Evolutionary conservation across 2,113 vertebrate genomes (phyloP).

Genomic region (Redunca redunca): DNA sequence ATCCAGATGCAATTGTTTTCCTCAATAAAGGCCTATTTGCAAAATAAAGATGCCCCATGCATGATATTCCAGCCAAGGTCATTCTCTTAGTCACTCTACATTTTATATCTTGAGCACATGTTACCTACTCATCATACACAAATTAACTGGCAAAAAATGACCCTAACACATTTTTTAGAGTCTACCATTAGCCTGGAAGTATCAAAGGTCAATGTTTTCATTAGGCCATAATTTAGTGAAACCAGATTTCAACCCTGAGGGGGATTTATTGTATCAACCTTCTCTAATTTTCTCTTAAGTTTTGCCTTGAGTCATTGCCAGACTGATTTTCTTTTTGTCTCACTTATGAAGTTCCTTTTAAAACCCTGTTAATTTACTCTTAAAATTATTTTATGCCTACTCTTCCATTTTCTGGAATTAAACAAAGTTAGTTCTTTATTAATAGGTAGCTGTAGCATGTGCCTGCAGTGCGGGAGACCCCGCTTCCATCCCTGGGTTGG

Average conservation of each 20-base stretch:
- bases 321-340: not conserved
- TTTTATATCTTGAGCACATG: not conserved
- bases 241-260: not conserved
- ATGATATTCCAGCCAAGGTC: not conserved
- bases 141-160: not conserved
- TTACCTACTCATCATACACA: not conserved
- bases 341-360: not conserved
- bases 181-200: not conserved
- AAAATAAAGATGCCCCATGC: not conserved
- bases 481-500: too few relatives aligned
- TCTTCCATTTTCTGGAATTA: too few relatives aligned
- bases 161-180: not conserved
- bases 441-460: too few relatives aligned
- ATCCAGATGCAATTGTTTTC: not conserved
- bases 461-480: too few relatives aligned
- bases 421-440: not conserved
- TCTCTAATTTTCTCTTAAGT: not conserved
- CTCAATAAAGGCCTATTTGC: fast-evolving
- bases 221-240: not conserved
- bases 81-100: not conserved
- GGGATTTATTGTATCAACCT: not conserved
- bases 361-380: not conserved
- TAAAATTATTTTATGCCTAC: not conserved
- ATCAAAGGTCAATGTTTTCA: not conserved
- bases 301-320: not conserved